These are phyloP conservation scores for Lasiurus cinereus DNA, from an alignment of 2,113 vertebrate genomes.

Conservation along the genomic window DNA sequence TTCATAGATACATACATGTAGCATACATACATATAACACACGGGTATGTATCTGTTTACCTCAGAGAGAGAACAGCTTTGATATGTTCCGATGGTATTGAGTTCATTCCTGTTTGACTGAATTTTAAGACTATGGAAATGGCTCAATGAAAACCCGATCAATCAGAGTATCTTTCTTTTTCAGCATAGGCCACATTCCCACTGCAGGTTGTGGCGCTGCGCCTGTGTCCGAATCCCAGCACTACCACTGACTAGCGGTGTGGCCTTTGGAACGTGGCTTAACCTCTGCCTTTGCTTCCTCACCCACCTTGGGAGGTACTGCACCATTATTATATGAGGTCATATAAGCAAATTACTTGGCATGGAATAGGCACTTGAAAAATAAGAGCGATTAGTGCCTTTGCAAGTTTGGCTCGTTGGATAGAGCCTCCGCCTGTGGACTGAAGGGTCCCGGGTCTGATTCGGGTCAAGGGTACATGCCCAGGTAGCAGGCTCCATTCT, in stretches of 20 bases:
- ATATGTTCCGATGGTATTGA: constrained; percentile 31
- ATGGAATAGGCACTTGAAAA: neutral
- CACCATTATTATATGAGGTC: neutral
- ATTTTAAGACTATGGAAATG: constrained; percentile 55
- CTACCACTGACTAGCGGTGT: neutral
- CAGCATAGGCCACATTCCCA: neutral
- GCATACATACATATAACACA: neutral
- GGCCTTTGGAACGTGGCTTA: neutral
- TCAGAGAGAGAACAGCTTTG: neutral
- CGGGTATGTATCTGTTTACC: neutral
- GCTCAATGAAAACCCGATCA: neutral
- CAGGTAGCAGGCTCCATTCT: too few relatives aligned
- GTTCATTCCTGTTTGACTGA: neutral
- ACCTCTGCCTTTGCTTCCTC: neutral
- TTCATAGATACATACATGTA: neutral
- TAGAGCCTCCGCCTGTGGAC: too few relatives aligned
- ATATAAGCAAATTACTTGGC: neutral
- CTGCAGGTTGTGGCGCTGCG: neutral
- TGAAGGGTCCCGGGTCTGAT: too few relatives aligned
- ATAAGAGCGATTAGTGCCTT: too few relatives aligned
- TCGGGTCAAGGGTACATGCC: too few relatives aligned
- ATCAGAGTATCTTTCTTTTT: neutral
- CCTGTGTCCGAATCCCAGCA: neutral
- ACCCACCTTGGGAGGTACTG: neutral
- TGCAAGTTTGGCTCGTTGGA: too few relatives aligned